These are phyloP conservation scores for Calonectris borealis DNA, from an alignment of 2,113 vertebrate genomes.

Conservation along the genomic window DNA sequence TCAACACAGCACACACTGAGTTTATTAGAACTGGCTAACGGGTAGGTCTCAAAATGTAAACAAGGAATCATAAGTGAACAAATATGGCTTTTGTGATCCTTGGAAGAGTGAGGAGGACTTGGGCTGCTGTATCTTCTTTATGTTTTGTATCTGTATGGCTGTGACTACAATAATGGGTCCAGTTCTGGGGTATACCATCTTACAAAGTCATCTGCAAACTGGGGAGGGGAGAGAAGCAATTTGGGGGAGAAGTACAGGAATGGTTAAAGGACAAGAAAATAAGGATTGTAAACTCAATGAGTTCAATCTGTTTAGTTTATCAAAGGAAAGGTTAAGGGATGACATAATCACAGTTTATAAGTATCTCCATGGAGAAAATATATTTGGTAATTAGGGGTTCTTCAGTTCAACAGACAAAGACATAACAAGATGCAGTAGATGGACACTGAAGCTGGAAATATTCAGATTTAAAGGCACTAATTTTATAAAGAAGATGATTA, in stretches of 20 bases:
- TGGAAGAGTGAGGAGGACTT: neutral
- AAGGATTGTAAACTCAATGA: neutral
- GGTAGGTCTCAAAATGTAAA: slow-evolving; percentile 29
- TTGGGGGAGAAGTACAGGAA: neutral
- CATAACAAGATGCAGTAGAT: slow-evolving; percentile 33
- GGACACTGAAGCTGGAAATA: neutral
- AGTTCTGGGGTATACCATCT: neutral
- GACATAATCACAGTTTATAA: slow-evolving; percentile 39
- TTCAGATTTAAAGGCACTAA: neutral
- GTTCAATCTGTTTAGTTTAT: slow-evolving; percentile 46
- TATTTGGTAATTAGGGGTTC: neutral
- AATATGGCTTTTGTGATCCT: neutral
- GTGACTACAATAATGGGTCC: neutral
- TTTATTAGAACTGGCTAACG: slow-evolving; percentile 35
- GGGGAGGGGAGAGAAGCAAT: neutral
- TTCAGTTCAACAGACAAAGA: slow-evolving; percentile 39
- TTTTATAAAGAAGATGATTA: slow-evolving; percentile 41
- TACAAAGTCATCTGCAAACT: neutral
- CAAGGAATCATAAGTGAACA: neutral
- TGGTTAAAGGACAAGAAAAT: neutral
- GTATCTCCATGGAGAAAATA: slow-evolving; percentile 30
- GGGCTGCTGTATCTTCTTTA: neutral
- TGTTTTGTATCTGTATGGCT: neutral
- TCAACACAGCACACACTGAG: slow-evolving; percentile 20
- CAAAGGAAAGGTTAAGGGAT: slow-evolving; percentile 46